Base-by-base conservation (phyloP, 1,140 invertebrate species). In the Trichomalopsis sarcophagae region DNA sequence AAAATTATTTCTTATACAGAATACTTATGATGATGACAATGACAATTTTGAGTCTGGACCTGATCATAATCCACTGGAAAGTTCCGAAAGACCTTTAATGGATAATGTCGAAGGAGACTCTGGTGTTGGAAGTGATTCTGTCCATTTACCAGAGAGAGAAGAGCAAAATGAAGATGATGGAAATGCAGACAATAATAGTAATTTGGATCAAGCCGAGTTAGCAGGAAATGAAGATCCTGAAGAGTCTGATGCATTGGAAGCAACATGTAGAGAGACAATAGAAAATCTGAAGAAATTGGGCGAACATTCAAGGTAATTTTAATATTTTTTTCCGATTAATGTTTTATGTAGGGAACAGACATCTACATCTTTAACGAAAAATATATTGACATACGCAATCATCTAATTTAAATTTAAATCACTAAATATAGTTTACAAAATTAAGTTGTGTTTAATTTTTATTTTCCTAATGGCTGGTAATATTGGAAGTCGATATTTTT, bases 61-160 rank as follows among this genome's bases (percentile, higher is more conserved):
- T 0, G 89, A 90, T 74, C 87, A 90, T 17, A 91, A 91, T 87
- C 89, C 90, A 30, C 77, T 92, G 82, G 91, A 93, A 80, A 92
- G 91, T 36, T 90, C 89, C 87, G 92, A 93, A 44, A 89, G 90
- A 83, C 90, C 90, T 36, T 91, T 90, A 75, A 87, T 91, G 86
- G 92, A 93, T 84, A 84, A 90, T 36, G 93, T 93, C 44, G 93
- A 93, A 81, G 91, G 89, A 13, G 93, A 93, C 77, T 93, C 93
- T 21, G 93, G 92, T 21, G 93, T 93, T 85, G 93, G 93, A 17
- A 93, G 93, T 87, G 93, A 93, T 88, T 92, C 91, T 89, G 91
- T 90, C 55, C 93, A 93, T 89, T 90, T 91, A 40, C 87, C 89
- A 62, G 93, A 93, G 68, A 90, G 89, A 80, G 93, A 93, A 68